phyloP scores from a whole-genome alignment of 2,888 invertebrate genomes.

The Pachycephus smyrnensis region DNA sequence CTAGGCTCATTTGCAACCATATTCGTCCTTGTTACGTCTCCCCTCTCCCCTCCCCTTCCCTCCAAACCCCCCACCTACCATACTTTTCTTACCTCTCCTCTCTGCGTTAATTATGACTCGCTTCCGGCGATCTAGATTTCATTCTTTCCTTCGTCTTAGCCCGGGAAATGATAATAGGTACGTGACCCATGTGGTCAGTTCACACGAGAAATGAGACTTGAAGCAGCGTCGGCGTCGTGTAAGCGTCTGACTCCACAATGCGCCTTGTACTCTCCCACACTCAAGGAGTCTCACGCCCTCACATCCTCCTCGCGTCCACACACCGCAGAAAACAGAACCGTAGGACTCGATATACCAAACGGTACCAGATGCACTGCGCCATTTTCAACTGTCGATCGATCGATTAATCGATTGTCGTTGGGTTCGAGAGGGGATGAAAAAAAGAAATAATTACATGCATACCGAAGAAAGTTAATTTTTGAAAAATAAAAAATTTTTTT shows the following conservation, averaged over 20 bases:
- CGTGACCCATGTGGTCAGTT: conserved; percentile 68
- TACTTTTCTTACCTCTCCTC: conserved; percentile 27
- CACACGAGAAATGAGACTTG: conserved; percentile 65
- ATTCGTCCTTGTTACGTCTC: not conserved
- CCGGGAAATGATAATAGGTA: conserved; percentile 66
- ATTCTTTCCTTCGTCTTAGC: conserved; percentile 60
- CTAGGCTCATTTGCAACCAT: not conserved
- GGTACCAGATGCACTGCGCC: too few species aligned
- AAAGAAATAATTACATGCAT: too few species aligned
- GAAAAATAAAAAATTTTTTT: too few species aligned
- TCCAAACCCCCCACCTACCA: conserved; percentile 29
- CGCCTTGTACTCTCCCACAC: conserved; percentile 67
- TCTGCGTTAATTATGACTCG: conserved; percentile 66
- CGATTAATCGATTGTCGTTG: too few species aligned
- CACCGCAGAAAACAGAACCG: conserved; percentile 14
- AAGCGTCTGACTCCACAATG: conserved; percentile 55
- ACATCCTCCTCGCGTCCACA: conserved; percentile 59
- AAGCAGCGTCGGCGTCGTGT: conserved; percentile 23
- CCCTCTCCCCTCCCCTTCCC: conserved; percentile 22
- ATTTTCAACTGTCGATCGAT: too few species aligned
- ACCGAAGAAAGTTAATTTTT: too few species aligned
- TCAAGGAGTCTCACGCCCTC: conserved; percentile 66
- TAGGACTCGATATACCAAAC: too few species aligned
- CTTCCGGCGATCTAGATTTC: conserved; percentile 68
- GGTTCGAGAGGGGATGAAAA: too few species aligned